A percentile compares a stretch with the other conserved stretches of the same genome.
phyloP scores from a whole-genome alignment of 2,113 vertebrate species.

The Melospiza georgiana region DNA sequence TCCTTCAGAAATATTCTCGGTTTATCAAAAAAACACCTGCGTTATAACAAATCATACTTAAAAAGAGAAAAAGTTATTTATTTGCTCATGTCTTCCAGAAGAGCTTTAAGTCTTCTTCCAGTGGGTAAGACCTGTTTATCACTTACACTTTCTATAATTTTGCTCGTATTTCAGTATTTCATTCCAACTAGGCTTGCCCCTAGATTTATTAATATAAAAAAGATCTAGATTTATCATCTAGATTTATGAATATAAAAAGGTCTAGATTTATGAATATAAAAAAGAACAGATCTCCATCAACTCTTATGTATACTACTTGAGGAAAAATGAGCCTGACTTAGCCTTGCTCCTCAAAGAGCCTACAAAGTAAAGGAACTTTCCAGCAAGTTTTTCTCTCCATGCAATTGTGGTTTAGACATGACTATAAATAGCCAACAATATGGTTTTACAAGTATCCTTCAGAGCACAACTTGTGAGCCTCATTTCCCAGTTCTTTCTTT shows the following conservation, averaged over 20 bases:
- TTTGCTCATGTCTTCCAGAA: background rate
- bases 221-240: background rate
- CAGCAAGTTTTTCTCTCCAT: background rate
- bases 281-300: background rate
- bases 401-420: background rate
- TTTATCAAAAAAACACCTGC: background rate
- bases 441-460: background rate
- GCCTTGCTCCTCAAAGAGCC: background rate
- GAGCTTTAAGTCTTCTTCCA: background rate
- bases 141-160: background rate
- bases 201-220: too few species aligned
- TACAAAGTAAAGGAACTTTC: background rate
- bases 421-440: background rate
- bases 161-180: background rate
- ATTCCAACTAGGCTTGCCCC: background rate
- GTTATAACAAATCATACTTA: background rate
- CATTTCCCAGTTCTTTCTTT: background rate
- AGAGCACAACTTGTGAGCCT: background rate
- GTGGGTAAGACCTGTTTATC: background rate
- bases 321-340: background rate
- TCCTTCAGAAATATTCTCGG: background rate
- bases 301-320: rapidly evolving
- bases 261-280: background rate
- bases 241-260: too few species aligned
- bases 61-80: background rate